Percentiles rank a stretch among this genome's conserved stretches.
These are phyloP conservation scores for Barbus barbus DNA, from an alignment of 2,113 vertebrate species.

Conservation along the genomic window DNA sequence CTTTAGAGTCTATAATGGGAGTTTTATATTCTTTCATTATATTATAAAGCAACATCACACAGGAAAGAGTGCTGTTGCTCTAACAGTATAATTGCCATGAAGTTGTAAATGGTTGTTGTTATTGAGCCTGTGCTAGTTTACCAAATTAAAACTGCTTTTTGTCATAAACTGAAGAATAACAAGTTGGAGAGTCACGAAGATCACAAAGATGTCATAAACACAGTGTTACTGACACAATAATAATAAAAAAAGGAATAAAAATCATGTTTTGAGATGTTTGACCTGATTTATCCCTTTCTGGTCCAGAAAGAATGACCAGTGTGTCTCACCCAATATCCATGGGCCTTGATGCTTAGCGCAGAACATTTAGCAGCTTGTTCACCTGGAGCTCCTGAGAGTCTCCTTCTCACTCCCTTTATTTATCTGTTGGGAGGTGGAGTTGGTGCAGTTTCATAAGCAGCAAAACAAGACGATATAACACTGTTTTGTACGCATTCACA, in stretches of 20 bases:
- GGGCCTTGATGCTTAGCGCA: constrained; percentile 11
- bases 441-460: constrained; percentile 38
- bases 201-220: not conserved
- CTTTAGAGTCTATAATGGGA: not conserved
- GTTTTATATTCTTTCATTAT: not conserved
- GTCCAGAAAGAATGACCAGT: not conserved
- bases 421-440: constrained; percentile 12
- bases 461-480: constrained; percentile 37
- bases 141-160: not conserved
- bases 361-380: constrained; percentile 28
- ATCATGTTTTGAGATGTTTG: not conserved
- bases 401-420: not conserved
- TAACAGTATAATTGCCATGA: not conserved
- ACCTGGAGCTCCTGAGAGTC: constrained; percentile 2
- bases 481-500: constrained; percentile 46
- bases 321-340: constrained; percentile 26
- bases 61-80: not conserved
- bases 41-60: not conserved
- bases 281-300: not conserved
- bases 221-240: not conserved
- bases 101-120: not conserved
- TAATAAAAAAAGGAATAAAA: not conserved
- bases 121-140: constrained; percentile 5
- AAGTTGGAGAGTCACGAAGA: not conserved
- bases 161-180: not conserved